Evolutionary conservation across 2,797 vertebrate genomes (phyloP).

Genomic region (Cossypha heuglini): DNA sequence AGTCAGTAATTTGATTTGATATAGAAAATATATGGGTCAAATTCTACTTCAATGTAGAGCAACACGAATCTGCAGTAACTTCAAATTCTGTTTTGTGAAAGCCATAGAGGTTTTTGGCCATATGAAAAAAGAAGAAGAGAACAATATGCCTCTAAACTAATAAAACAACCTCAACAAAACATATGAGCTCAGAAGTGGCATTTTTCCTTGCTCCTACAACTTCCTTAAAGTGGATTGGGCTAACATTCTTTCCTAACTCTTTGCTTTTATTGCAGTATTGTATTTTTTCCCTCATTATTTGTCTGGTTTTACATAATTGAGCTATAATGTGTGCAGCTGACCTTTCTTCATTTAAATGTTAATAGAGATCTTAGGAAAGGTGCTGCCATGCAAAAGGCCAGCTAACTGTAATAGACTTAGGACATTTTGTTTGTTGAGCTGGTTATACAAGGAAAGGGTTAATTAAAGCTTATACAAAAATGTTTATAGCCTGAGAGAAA

Average conservation of each 20-base stretch:
- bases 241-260: neutral
- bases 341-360: conserved; percentile 62
- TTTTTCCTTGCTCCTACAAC: neutral
- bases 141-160: neutral
- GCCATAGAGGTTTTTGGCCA: rapidly evolving
- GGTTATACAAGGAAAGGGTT: conserved; percentile 51
- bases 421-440: conserved; percentile 40
- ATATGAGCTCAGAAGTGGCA: neutral
- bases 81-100: neutral
- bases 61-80: neutral
- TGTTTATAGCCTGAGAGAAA: neutral
- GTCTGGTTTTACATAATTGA: neutral
- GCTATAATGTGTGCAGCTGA: conserved; percentile 4
- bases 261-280: neutral
- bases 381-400: neutral
- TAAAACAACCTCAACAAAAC: neutral
- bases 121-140: neutral
- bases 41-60: neutral
- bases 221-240: neutral
- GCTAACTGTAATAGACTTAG: conserved; percentile 19
- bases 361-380: conserved; percentile 46
- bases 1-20: neutral
- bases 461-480: conserved; percentile 33
- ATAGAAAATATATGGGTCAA: neutral
- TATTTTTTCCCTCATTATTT: neutral